Conservation (phyloP, 2,113 vertebrate genomes). For the Falco punctatus region DNA sequence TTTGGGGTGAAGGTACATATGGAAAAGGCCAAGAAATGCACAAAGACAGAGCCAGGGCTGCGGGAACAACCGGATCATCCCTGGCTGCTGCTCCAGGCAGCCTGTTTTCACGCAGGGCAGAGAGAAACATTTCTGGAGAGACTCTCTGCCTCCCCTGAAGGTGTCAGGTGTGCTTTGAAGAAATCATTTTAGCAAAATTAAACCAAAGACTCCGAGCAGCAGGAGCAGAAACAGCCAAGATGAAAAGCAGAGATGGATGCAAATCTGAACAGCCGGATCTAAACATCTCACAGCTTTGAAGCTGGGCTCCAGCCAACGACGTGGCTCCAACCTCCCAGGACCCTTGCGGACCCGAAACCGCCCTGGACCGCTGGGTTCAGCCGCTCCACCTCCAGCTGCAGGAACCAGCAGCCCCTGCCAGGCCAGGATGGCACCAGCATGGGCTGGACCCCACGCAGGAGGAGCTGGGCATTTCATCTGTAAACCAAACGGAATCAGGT, state of each 20-base stretch:
- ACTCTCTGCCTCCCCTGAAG: slow-evolving; percentile 35
- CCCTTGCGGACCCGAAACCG: background rate
- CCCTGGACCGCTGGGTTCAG: background rate
- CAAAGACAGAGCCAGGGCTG: background rate
- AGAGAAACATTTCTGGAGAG: background rate
- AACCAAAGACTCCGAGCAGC: background rate
- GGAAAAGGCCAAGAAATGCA: background rate
- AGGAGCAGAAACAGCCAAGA: background rate
- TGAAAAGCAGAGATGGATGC: slow-evolving; percentile 16
- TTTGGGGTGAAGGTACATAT: accelerated
- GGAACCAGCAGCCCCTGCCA: background rate
- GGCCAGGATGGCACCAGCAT: background rate
- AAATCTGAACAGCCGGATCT: background rate
- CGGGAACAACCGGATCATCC: background rate
- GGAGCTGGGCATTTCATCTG: background rate
- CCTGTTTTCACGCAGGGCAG: background rate
- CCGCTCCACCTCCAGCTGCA: background rate
- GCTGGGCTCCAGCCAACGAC: background rate
- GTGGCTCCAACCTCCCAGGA: background rate
- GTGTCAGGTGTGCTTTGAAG: slow-evolving; percentile 48
- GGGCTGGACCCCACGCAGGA: background rate
- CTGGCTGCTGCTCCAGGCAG: background rate
- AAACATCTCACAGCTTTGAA: slow-evolving; percentile 6
- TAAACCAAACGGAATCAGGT: background rate
- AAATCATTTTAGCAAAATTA: background rate